These are phyloP conservation scores for Ammodytes marinus DNA, from an alignment of 2,113 vertebrate species.

Conservation along the genomic window DNA sequence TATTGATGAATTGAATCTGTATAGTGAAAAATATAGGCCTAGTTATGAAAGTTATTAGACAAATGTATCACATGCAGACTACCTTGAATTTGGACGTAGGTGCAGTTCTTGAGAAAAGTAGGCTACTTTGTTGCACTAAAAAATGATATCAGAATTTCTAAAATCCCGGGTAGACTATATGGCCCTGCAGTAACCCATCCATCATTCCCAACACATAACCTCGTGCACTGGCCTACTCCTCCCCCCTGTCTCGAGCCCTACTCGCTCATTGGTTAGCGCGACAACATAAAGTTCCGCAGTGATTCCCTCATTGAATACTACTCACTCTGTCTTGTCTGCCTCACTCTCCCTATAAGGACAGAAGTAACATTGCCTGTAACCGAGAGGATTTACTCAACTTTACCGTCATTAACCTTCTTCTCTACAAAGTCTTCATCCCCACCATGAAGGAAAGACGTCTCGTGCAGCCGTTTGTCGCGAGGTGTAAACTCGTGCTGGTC, in stretches of 20 bases:
- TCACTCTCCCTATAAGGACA: neutral
- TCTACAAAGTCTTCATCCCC: neutral
- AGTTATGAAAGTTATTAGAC: too few relatives aligned
- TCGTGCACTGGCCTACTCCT: constrained; percentile 23
- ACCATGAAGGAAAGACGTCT: constrained; percentile 93
- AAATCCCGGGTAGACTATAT: neutral
- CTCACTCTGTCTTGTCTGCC: neutral
- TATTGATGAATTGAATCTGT: too few relatives aligned
- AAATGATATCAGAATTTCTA: neutral
- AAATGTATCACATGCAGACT: too few relatives aligned
- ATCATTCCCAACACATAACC: neutral
- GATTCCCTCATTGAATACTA: constrained; percentile 33
- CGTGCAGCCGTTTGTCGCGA: constrained; percentile 87
- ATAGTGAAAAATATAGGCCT: too few relatives aligned
- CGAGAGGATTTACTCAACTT: constrained; percentile 38
- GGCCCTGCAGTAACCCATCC: neutral
- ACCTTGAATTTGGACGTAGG: too few relatives aligned
- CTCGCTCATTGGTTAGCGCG: constrained; percentile 80
- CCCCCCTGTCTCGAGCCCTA: constrained; percentile 23
- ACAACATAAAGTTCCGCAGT: constrained; percentile 82
- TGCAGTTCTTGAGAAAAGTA: too few relatives aligned
- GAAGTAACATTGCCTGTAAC: neutral
- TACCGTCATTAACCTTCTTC: neutral
- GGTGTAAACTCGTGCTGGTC: constrained; percentile 95
- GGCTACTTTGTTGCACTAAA: too few relatives aligned